These are phyloP conservation scores for Oryzias sinensis DNA, from an alignment of 2,797 vertebrate species.

Conservation along the genomic window DNA sequence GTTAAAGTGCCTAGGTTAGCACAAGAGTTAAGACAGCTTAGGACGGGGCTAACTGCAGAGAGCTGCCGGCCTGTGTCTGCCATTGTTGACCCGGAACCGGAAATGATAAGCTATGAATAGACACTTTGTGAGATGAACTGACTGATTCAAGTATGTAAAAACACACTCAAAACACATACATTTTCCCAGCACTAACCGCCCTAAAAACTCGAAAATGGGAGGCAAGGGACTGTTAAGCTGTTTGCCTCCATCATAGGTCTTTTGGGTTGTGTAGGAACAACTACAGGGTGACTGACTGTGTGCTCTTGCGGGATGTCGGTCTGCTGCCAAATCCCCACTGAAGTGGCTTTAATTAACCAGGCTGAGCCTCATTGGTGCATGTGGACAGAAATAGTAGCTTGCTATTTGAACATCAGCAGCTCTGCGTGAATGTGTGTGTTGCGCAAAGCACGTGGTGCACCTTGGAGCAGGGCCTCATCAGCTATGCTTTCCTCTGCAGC, in stretches of 20 bases:
- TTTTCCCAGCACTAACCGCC: too few species aligned
- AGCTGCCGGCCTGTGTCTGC: too few species aligned
- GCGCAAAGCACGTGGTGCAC: constrained; percentile 47
- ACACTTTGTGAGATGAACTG: too few species aligned
- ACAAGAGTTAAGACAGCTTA: too few species aligned
- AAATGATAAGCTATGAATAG: too few species aligned
- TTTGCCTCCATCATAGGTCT: constrained; percentile 32
- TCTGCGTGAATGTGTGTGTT: constrained; percentile 20
- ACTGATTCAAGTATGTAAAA: too few species aligned
- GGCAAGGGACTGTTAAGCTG: constrained; percentile 12
- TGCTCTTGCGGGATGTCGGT: constrained; percentile 50
- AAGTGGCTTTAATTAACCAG: constrained; percentile 66
- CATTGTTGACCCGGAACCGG: too few species aligned
- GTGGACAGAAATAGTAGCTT: constrained; percentile 63
- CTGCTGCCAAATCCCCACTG: constrained; percentile 65
- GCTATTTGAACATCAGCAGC: constrained; percentile 63
- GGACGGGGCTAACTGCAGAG: too few species aligned
- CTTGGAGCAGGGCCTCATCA: constrained; percentile 60
- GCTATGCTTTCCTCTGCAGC: constrained; percentile 58
- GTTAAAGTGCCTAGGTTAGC: too few species aligned
- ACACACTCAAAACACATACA: too few species aligned
- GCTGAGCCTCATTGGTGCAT: constrained; percentile 63
- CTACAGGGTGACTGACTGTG: constrained; percentile 62
- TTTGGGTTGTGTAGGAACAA: constrained; percentile 62
- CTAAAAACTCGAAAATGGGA: not conserved